Evolutionary conservation across 2,888 invertebrate species (phyloP), one percentile per base, ranked within the genome.

Genomic region (Apomyelois bistriatella): DNA sequence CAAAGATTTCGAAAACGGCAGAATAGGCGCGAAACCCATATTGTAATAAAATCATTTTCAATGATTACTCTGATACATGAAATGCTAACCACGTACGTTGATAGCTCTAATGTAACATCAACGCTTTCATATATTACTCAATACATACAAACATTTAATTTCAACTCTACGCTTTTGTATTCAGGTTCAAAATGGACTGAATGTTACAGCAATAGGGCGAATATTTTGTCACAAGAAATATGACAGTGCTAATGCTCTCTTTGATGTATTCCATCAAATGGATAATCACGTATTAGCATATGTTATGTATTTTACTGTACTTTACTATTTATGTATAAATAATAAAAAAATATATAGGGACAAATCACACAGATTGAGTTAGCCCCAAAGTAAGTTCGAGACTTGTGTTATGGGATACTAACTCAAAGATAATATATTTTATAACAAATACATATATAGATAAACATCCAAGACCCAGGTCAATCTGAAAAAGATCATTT

Each of bases 181-280:
- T 41, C n/a, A 28, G 15, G 40, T 30, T 30, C 9, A 40, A 10
- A 32, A 13, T 50, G 6, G 36, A 5, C 13, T 40, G 15, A 40
- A n/a, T 1, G n/a, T 41, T 28, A 8, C 1, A 32, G n/a, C 5
- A 8, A 13, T 16, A 4, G 3, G 8, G 0, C 40, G 10, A 38
- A 47, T 48, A 52, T 35, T 41, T 36, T 37, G 37, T 36, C 32
- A 47, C 55, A 42, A 53, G 56, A 55, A 53, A 60, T 60, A 60
- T 58, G 49, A 55, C 53, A 54, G 53, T 58, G 59, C 56, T 62
- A 62, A 62, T 61, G 59, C 47, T 48, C 47, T 55, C 55, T 57
- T 52, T 58, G 58, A 59, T 60, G 58, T 61, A 58, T 54, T 53
- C 58, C 58, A 61, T 61, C 59, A 57, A 57, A 54, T 54, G 28